Conservation (phyloP, 2,888 invertebrate genomes). For the Drosophila peninsularis region DNA sequence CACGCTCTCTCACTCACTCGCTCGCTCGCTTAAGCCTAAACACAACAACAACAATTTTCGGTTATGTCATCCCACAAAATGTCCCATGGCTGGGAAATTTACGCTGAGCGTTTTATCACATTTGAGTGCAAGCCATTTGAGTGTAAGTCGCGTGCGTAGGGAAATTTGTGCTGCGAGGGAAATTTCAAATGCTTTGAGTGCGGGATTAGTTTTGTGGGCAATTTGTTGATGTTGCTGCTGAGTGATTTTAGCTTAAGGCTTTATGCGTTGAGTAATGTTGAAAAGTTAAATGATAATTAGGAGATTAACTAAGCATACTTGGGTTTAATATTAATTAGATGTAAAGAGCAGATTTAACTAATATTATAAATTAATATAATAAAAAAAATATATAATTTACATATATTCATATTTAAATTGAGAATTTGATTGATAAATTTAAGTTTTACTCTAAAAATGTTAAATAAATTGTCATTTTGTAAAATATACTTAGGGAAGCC, state of each 20-base stretch:
- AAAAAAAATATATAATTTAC: too few species aligned
- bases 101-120: slow-evolving; percentile 43
- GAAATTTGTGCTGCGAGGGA: slow-evolving; percentile 9
- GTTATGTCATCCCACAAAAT: slow-evolving; percentile 67
- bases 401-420: too few species aligned
- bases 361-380: not conserved
- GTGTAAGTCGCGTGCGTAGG: slow-evolving; percentile 22
- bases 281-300: not conserved
- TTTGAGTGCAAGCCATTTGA: slow-evolving; percentile 55
- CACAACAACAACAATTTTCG: slow-evolving; percentile 16
- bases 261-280: slow-evolving; percentile 8
- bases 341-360: not conserved
- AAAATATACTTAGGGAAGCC: too few species aligned
- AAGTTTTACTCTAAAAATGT: too few species aligned
- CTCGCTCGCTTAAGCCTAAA: slow-evolving; percentile 16
- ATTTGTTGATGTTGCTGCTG: slow-evolving; percentile 9
- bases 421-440: too few species aligned
- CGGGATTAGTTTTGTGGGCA: slow-evolving; percentile 2
- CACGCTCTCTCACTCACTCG: slow-evolving; percentile 17
- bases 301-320: not conserved
- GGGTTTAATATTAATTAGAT: not conserved
- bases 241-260: slow-evolving; percentile 7
- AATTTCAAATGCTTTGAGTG: slow-evolving; percentile 28
- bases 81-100: slow-evolving; percentile 59
- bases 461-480: too few species aligned